phyloP scores from a whole-genome alignment of 2,113 vertebrate species.

The Pitta sordida region DNA sequence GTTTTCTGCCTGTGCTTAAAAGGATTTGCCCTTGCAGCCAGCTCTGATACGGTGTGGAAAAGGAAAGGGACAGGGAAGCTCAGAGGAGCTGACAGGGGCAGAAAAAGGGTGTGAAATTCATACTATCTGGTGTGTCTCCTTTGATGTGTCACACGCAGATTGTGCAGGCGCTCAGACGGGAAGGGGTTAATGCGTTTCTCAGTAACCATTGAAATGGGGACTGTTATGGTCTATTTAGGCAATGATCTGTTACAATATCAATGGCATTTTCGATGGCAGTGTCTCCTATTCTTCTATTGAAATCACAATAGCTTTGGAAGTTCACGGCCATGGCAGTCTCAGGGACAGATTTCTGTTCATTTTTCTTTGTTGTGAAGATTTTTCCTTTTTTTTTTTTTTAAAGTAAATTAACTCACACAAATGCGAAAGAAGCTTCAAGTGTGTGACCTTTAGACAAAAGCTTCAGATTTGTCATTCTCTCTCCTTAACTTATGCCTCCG shows the following conservation, averaged over 20 bases:
- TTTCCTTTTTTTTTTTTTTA: background rate
- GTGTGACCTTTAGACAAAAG: conserved; percentile 65
- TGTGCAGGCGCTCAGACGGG: conserved; percentile 25
- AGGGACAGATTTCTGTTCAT: conserved; percentile 61
- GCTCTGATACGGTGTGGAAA: conserved; percentile 25
- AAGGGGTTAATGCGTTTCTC: conserved; percentile 60
- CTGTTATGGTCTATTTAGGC: conserved; percentile 66
- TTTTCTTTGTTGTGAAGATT: conserved; percentile 62
- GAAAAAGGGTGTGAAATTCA: conserved; percentile 44
- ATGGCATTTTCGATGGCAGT: conserved; percentile 55
- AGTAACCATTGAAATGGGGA: conserved; percentile 48
- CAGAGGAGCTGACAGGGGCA: conserved; percentile 3
- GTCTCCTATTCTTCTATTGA: conserved; percentile 64
- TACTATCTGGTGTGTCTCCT: conserved; percentile 21
- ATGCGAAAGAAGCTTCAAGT: conserved; percentile 48
- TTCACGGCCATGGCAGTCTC: conserved; percentile 45
- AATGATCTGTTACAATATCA: conserved; percentile 66
- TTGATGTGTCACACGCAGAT: conserved; percentile 56
- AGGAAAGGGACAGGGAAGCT: background rate
- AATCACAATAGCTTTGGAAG: conserved; percentile 61
- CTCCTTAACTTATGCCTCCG: background rate
- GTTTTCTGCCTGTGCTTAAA: conserved; percentile 21
- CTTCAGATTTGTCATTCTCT: conserved; percentile 58
- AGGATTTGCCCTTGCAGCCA: conserved; percentile 17
- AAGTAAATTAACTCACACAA: conserved; percentile 63